These are phyloP conservation scores for Actinemys pallida DNA, from an alignment of 2,113 vertebrate genomes.

Conservation along the genomic window DNA sequence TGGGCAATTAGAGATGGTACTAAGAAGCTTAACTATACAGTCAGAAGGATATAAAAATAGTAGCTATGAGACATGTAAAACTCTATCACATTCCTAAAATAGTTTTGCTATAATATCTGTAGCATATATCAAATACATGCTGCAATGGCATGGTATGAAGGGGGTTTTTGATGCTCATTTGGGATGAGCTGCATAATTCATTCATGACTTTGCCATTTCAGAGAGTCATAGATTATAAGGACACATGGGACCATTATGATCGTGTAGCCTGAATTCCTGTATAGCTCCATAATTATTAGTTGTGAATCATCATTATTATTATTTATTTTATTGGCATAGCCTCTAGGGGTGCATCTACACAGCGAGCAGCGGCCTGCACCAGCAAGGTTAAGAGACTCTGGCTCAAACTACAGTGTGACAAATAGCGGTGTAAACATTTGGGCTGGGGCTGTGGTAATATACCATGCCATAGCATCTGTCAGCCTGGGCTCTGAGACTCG, in stretches of 20 bases:
- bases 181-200: not conserved
- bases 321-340: not conserved
- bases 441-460: not conserved
- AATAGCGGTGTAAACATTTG: not conserved
- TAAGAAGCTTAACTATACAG: not conserved
- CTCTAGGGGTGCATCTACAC: not conserved
- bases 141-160: not conserved
- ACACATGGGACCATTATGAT: not conserved
- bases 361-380: not conserved
- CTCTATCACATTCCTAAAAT: not conserved
- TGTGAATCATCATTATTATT: not conserved
- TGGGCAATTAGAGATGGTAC: rapidly evolving
- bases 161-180: not conserved
- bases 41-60: not conserved
- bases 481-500: not conserved
- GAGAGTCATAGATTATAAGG: not conserved
- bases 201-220: not conserved
- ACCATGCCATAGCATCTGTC: not conserved
- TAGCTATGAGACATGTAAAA: not conserved
- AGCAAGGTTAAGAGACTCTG: not conserved
- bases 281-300: not conserved
- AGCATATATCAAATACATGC: not conserved
- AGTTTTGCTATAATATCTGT: not conserved
- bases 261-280: not conserved
- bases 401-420: not conserved